Percentiles rank a stretch among this genome's conserved stretches.
These are phyloP conservation scores for Sipha maydis DNA, from an alignment of 2,888 invertebrate genomes.

Conservation along the genomic window DNA sequence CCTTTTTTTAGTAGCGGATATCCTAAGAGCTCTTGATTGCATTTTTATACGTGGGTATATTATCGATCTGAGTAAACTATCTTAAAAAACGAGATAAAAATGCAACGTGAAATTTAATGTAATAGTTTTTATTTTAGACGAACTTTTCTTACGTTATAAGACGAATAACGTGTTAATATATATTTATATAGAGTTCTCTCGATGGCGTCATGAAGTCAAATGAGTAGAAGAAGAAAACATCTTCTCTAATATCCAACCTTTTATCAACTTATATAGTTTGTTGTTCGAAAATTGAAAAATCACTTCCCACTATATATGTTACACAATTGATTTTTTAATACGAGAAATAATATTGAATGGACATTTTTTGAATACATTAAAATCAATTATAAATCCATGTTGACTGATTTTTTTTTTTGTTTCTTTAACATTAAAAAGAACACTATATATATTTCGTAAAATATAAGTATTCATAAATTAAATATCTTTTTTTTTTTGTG, in stretches of 20 bases:
- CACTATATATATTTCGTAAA: too few species aligned
- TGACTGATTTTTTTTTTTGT: not conserved
- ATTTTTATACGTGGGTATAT: not conserved
- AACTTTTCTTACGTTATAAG: not conserved
- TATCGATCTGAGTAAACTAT: not conserved
- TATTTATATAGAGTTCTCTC: not conserved
- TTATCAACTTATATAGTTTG: not conserved
- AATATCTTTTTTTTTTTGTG: too few species aligned
- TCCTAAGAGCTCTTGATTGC: not conserved
- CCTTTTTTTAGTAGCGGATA: not conserved
- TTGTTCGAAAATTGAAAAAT: not conserved
- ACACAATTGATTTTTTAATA: not conserved
- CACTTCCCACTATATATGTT: not conserved
- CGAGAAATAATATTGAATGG: not conserved
- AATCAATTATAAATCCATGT: not conserved
- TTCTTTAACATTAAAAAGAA: too few species aligned
- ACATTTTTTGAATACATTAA: not conserved
- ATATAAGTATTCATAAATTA: too few species aligned
- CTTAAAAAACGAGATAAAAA: not conserved
- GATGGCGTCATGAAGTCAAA: not conserved
- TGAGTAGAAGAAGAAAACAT: not conserved
- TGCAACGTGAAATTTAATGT: not conserved
- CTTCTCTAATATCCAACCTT: not conserved
- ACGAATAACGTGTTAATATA: not conserved
- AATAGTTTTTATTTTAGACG: not conserved